Evolutionary conservation across 2,797 vertebrate species (phyloP), one percentile per base, ranked within the genome.

Genomic region (Premnoplex brunnescens): DNA sequence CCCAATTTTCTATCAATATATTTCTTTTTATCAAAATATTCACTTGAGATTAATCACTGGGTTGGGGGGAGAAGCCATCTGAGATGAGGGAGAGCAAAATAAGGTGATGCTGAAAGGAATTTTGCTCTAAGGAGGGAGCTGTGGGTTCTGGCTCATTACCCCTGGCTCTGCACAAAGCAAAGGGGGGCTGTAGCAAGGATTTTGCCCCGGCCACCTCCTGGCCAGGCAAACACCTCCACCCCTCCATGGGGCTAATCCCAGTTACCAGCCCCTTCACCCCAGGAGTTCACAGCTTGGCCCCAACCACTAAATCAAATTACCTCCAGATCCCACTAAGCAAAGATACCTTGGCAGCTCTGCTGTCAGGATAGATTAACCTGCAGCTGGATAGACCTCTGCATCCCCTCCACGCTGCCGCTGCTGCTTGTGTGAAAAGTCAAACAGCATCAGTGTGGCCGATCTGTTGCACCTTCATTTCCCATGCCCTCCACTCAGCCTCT

Each of bases 11-110:
- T 69, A 69, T 51, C 39, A 54, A 44, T 89, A 62, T 49, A 37
- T 79, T 73, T 81, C 64, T 89, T 66, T 95, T 81, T 22, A 86
- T 95, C 32, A 81, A 97, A 97, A 86, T 95, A 96, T 74, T 96
- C 91, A 52, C 91, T 90, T 91, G 84, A 96, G 87, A 95, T 95
- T 93, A 96, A 75, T 71, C 76, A 78, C 21, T 92, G 37, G 72
- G 81, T 12, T 18, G 39, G 77, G 44, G 30, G 37, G 2, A 7
- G 23, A 49, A 64, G 12, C 32, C 10, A 7, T 26, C 32, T 32
- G 43, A 83, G 63, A 82, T 26, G 58, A 54, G 32, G 52, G 20
- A n/a, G 19, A 67, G 17, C 17, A 37, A 81, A 92, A 95, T 44
- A 88, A 62, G 54, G 76, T 85, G 83, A 92, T 67, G 60, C 34